Evolutionary conservation across 2,888 invertebrate genomes (phyloP).

Genomic region (Seladonia tumulorum): DNA sequence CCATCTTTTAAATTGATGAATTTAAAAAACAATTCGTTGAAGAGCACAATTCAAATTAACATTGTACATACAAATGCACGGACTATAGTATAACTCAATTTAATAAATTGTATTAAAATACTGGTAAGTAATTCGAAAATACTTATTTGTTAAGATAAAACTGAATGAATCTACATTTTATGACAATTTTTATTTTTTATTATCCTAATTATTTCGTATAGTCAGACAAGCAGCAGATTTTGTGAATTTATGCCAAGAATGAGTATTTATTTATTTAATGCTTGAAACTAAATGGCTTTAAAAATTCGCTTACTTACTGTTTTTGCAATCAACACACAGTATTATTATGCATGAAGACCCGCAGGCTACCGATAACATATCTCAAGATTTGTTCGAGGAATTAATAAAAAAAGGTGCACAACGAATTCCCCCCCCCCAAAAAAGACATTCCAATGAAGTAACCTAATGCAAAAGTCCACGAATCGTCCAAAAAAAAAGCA

Average conservation of each 20-base stretch:
- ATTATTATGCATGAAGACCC: background rate
- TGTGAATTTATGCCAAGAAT: too few relatives aligned
- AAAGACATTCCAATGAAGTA: background rate
- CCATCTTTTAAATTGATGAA: background rate
- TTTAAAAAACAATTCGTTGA: background rate
- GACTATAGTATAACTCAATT: background rate
- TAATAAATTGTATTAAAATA: background rate
- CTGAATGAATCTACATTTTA: background rate
- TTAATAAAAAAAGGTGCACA: background rate
- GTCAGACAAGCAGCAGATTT: background rate
- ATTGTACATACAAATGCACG: background rate
- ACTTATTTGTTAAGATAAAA: background rate
- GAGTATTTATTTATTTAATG: background rate
- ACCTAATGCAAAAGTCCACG: background rate
- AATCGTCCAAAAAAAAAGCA: too few relatives aligned
- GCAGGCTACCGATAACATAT: background rate
- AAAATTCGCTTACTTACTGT: background rate
- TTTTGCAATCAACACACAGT: background rate
- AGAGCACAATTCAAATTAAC: background rate
- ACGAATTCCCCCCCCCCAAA: background rate
- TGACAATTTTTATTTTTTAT: background rate
- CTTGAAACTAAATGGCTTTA: background rate
- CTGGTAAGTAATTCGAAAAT: background rate
- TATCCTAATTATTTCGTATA: background rate
- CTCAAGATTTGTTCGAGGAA: background rate